Evolutionary conservation across 2,888 invertebrate species (phyloP).

Genomic region (Cabera pusaria): DNA sequence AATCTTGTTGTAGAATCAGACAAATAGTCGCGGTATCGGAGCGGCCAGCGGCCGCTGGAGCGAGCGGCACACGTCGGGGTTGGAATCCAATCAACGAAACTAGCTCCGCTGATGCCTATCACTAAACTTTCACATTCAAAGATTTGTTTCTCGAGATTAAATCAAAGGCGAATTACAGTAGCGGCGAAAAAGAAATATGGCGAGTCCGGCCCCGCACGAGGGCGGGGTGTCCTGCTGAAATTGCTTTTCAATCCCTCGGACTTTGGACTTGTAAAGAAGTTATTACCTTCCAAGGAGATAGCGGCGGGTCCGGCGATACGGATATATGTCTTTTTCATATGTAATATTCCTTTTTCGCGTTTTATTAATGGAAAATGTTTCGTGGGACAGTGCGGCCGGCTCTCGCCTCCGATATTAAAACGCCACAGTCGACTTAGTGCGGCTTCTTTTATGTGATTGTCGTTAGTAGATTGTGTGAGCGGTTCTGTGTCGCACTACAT

Average conservation of each 20-base stretch:
- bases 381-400: conserved; percentile 76
- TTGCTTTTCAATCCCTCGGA: conserved; percentile 85
- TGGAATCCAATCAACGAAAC: conserved; percentile 80
- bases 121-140: conserved; percentile 82
- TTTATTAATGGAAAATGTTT: conserved; percentile 84
- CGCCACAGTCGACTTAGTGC: conserved; percentile 63
- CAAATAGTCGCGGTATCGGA: conserved; percentile 73
- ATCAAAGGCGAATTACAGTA: conserved; percentile 83
- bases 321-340: conserved; percentile 83
- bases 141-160: conserved; percentile 84
- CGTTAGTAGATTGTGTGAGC: conserved; percentile 57
- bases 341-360: conserved; percentile 84
- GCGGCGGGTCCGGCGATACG: conserved; percentile 82
- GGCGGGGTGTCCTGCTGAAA: conserved; percentile 83
- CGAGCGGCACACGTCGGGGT: conserved; percentile 49
- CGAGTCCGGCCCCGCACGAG: conserved; percentile 73
- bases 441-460: conserved; percentile 74
- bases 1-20: conserved; percentile 76
- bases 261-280: conserved; percentile 85
- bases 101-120: conserved; percentile 81
- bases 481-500: no score
- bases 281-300: conserved; percentile 84
- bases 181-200: conserved; percentile 83
- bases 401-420: conserved; percentile 79
- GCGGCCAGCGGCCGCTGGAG: conserved; percentile 45